Conservation (phyloP, 2,797 vertebrate genomes). For the Ispidina lecontei region DNA sequence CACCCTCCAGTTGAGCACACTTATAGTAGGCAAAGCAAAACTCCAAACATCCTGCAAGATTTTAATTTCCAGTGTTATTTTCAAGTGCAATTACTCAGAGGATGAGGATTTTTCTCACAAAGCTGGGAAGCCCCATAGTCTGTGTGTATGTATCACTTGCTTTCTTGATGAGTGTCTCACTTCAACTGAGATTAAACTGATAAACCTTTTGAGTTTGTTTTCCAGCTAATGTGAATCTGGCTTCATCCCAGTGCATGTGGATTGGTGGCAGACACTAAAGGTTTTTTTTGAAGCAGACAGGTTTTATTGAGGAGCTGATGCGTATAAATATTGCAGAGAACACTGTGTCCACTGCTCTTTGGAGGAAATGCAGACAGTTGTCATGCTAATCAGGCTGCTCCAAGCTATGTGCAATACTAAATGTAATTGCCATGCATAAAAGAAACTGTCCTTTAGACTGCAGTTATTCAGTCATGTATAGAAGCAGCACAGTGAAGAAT, state of each 20-base stretch:
- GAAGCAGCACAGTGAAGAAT: not conserved
- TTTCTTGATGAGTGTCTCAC: not conserved
- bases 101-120: not conserved
- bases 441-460: constrained; percentile 6
- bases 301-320: not conserved
- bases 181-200: not conserved
- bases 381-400: not conserved
- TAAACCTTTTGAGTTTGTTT: not conserved
- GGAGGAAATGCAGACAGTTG: not conserved
- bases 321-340: not conserved
- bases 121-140: not conserved
- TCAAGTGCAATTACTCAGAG: not conserved
- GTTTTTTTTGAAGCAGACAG: not conserved
- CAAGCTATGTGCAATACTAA: constrained; percentile 5
- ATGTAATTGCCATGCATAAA: not conserved
- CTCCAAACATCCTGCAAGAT: not conserved
- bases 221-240: not conserved
- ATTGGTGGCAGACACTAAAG: not conserved
- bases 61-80: not conserved
- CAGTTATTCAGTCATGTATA: not conserved
- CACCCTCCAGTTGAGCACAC: not conserved
- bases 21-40: not conserved
- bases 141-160: not conserved
- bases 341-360: not conserved
- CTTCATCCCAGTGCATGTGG: not conserved